phyloP scores from a whole-genome alignment of 2,113 vertebrate species.

The Pantherophis guttatus region DNA sequence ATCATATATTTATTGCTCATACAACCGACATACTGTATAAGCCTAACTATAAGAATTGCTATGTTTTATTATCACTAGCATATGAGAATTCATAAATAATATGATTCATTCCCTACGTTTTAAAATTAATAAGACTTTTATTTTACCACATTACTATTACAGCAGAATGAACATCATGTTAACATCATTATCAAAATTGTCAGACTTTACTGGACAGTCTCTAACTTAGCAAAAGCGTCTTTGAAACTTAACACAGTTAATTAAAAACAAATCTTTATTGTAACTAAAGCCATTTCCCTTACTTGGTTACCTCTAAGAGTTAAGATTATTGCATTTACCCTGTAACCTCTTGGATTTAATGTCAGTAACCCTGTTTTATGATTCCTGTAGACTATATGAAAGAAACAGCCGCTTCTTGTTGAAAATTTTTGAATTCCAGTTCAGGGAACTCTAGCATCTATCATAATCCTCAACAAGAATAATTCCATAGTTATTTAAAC shows the following conservation, averaged over 20 bases:
- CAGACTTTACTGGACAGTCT: background rate
- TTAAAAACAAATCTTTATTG: background rate
- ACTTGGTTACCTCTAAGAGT: background rate
- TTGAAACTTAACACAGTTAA: background rate
- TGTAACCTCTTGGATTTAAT: background rate
- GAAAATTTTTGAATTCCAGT: background rate
- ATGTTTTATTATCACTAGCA: background rate
- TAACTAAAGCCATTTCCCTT: background rate
- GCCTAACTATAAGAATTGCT: background rate
- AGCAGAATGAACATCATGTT: background rate
- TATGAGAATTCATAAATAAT: background rate
- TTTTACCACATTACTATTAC: background rate
- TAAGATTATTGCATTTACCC: background rate
- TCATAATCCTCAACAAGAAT: background rate
- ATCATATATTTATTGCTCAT: constrained; percentile 6
- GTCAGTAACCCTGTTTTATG: background rate
- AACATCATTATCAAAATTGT: background rate
- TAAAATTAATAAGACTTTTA: background rate
- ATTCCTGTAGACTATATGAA: background rate
- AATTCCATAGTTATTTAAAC: background rate
- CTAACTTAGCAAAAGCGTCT: background rate
- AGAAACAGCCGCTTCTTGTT: background rate
- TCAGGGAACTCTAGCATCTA: background rate
- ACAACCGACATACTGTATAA: background rate
- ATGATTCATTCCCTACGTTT: background rate